Conservation (phyloP, 2,888 invertebrate species). For the Drosophila anomelani region DNA sequence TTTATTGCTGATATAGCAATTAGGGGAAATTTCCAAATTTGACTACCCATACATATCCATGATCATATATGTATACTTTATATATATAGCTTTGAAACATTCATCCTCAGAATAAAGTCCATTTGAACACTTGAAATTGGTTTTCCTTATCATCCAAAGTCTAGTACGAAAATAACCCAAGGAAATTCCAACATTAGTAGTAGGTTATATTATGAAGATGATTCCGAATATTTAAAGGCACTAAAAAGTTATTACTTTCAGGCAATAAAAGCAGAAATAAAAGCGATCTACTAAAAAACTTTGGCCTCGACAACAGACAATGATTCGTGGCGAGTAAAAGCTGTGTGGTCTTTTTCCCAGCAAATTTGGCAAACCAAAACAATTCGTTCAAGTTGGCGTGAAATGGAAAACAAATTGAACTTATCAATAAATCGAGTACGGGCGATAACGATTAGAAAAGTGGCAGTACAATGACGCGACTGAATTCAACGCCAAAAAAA, state of each 20-base stretch:
- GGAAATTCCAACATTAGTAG: slow-evolving; percentile 9
- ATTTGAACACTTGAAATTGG: slow-evolving; percentile 15
- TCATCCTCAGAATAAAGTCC: slow-evolving; percentile 36
- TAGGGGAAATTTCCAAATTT: slow-evolving; percentile 8
- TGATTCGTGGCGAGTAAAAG: slow-evolving; percentile 1
- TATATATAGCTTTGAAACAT: slow-evolving; percentile 1
- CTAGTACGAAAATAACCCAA: slow-evolving; percentile 2
- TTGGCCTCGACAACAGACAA: slow-evolving; percentile 17
- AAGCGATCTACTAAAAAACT: not conserved
- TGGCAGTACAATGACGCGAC: slow-evolving; percentile 44
- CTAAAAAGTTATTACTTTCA: slow-evolving; percentile 12
- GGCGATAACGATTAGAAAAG: slow-evolving; percentile 69
- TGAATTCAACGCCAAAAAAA: slow-evolving; percentile 22
- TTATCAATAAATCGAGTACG: slow-evolving; percentile 71
- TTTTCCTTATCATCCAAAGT: slow-evolving; percentile 22
- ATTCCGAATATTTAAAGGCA: not conserved
- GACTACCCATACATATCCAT: not conserved
- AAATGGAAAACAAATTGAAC: slow-evolving; percentile 77
- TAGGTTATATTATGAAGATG: not conserved
- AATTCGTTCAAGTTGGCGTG: slow-evolving; percentile 64
- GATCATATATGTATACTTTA: not conserved
- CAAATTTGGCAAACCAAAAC: slow-evolving; percentile 48
- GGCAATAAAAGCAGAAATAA: not conserved
- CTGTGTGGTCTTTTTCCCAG: slow-evolving; percentile 40
- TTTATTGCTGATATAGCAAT: slow-evolving; percentile 23